Percentiles rank a stretch among this genome's conserved stretches.
phyloP scores from a whole-genome alignment of 2,888 invertebrate genomes.

The Caenorhabditis panamensis region DNA sequence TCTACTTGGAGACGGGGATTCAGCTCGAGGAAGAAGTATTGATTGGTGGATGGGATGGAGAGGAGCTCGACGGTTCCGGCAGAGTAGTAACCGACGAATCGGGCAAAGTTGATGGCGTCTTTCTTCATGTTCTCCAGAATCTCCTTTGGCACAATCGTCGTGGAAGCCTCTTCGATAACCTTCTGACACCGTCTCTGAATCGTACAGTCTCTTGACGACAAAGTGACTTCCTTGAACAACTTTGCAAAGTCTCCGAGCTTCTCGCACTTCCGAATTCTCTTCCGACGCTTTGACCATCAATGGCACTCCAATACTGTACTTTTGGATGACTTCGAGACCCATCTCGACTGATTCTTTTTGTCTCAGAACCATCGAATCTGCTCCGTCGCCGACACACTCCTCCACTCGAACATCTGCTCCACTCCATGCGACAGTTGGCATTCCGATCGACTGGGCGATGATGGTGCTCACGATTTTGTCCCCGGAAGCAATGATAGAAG shows the following conservation, averaged over 20 bases:
- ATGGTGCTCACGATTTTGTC: slow-evolving; percentile 99
- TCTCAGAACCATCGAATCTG: slow-evolving; percentile 28
- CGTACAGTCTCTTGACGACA: slow-evolving; percentile 98
- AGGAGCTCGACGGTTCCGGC: slow-evolving; percentile 98
- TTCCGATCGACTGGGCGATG: slow-evolving; percentile 93
- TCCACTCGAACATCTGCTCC: too few species aligned
- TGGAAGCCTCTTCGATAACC: slow-evolving; percentile 99
- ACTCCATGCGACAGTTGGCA: slow-evolving; percentile 98
- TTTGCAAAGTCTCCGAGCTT: slow-evolving; percentile 91
- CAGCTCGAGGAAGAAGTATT: slow-evolving; percentile 95
- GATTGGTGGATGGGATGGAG: slow-evolving; percentile 87
- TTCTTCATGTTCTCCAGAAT: slow-evolving; percentile 95
- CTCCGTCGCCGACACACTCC: slow-evolving; percentile 14
- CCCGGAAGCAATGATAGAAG: slow-evolving; percentile 98
- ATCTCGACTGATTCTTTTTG: slow-evolving; percentile 27
- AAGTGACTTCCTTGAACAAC: slow-evolving; percentile 91
- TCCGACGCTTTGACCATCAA: slow-evolving; percentile 97
- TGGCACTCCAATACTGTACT: slow-evolving; percentile 93
- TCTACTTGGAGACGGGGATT: slow-evolving; percentile 92
- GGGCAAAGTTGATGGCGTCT: slow-evolving; percentile 94
- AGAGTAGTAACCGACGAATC: slow-evolving; percentile 98
- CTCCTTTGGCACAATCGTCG: slow-evolving; percentile 91
- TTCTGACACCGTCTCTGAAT: slow-evolving; percentile 98
- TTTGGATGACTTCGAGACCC: slow-evolving; percentile 82
- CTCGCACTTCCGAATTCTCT: slow-evolving; percentile 96